Evolutionary conservation across 2,888 invertebrate genomes (phyloP).

Genomic region (Phania funesta): DNA sequence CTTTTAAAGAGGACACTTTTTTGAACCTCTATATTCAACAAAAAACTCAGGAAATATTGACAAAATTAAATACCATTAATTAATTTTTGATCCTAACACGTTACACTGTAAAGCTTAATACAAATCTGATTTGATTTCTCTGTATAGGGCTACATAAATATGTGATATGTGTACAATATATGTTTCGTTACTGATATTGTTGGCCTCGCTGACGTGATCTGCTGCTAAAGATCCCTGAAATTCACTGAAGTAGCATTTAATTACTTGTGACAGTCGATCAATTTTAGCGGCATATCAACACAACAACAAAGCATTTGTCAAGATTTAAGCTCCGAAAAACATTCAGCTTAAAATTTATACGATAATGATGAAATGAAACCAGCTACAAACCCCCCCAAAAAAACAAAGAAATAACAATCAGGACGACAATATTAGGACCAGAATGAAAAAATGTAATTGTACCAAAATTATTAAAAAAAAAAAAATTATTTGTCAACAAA

Average conservation of each 20-base stretch:
- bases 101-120: conserved; percentile 23
- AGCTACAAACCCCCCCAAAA: conserved; percentile 14
- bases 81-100: not conserved
- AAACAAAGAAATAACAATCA: not conserved
- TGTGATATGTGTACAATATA: not conserved
- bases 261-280: conserved; percentile 67
- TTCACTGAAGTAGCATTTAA: conserved; percentile 67
- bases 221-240: conserved; percentile 67
- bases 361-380: conserved; percentile 26
- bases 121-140: too few relatives aligned
- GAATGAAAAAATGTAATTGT: not conserved
- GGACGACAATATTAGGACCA: not conserved
- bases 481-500: conserved; percentile 45
- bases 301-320: conserved; percentile 65
- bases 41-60: not conserved
- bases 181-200: conserved; percentile 19
- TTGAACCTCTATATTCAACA: too few relatives aligned
- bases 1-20: not conserved
- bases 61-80: not conserved
- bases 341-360: conserved; percentile 51
- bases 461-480: not conserved
- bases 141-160: too few relatives aligned
- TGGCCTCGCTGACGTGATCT: conserved; percentile 62
- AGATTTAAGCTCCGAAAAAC: conserved; percentile 62
- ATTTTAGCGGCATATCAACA: conserved; percentile 67